phyloP scores from a whole-genome alignment of 2,113 vertebrate genomes.

The Haemorhous mexicanus region DNA sequence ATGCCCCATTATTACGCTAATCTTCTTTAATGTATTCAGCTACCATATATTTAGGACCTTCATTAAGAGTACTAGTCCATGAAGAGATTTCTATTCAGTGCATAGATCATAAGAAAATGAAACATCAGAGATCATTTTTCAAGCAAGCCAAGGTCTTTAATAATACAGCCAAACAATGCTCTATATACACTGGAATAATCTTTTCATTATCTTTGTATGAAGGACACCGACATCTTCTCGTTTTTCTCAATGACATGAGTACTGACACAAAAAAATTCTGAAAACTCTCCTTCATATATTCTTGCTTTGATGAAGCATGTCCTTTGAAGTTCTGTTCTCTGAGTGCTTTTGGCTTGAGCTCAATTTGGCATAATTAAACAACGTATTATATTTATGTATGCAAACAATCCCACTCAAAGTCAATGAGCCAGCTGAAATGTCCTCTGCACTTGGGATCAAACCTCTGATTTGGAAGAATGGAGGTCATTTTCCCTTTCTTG shows the following conservation, averaged over 20 bases:
- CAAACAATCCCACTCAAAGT: not conserved
- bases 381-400: not conserved
- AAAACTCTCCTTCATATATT: not conserved
- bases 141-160: slow-evolving; percentile 28
- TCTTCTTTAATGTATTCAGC: not conserved
- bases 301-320: not conserved
- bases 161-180: slow-evolving; percentile 9
- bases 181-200: not conserved
- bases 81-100: slow-evolving; percentile 43
- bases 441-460: not conserved
- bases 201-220: not conserved
- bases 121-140: slow-evolving; percentile 38
- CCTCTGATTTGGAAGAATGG: not conserved
- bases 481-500: not conserved
- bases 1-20: not conserved
- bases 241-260: not conserved
- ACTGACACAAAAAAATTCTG: not conserved
- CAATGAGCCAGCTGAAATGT: not conserved
- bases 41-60: not conserved
- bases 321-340: not conserved
- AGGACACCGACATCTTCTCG: not conserved
- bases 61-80: slow-evolving; percentile 40
- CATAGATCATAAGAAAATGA: slow-evolving; percentile 57
- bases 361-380: not conserved
- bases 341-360: not conserved